A percentile compares a stretch with the other conserved stretches of the same genome.
Evolutionary conservation across 1,140 invertebrate species (phyloP).

Genomic region (Drosophila erecta): DNA sequence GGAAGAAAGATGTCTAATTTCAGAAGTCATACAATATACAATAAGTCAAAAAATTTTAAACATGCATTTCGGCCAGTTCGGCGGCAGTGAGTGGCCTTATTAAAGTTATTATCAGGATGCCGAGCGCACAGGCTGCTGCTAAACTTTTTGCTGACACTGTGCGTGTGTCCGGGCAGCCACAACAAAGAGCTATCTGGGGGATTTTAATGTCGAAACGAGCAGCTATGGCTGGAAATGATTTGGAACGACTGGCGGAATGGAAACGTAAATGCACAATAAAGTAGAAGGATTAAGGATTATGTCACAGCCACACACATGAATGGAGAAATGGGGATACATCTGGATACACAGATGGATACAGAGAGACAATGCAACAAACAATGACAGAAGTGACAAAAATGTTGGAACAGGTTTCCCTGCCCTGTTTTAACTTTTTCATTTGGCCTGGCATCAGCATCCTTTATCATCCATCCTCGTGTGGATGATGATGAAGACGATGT

Average conservation of each 20-base stretch:
- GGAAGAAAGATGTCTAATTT: background rate
- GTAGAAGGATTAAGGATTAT: constrained; percentile 66
- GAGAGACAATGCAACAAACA: constrained; percentile 45
- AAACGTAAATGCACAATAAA: constrained; percentile 65
- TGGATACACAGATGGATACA: constrained; percentile 1
- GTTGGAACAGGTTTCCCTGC: constrained; percentile 54
- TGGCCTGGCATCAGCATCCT: constrained; percentile 20
- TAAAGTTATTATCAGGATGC: constrained; percentile 42
- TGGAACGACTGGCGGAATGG: constrained; percentile 42
- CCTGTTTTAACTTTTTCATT: constrained; percentile 25
- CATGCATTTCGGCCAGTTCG: constrained; percentile 27
- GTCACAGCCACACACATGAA: constrained; percentile 35
- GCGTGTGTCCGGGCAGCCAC: constrained; percentile 18
- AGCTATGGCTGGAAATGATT: constrained; percentile 18
- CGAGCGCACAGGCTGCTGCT: constrained; percentile 14
- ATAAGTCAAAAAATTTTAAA: constrained; percentile 42
- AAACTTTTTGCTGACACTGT: constrained; percentile 53
- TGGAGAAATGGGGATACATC: background rate
- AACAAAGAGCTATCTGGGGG: constrained; percentile 9
- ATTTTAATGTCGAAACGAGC: constrained; percentile 15
- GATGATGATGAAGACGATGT: constrained; percentile 32
- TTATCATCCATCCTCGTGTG: constrained; percentile 32
- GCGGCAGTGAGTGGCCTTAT: constrained; percentile 36
- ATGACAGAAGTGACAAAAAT: constrained; percentile 57
- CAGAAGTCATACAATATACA: background rate